Conservation (phyloP, 2,888 invertebrate genomes). For the Loripinus fragilis region DNA sequence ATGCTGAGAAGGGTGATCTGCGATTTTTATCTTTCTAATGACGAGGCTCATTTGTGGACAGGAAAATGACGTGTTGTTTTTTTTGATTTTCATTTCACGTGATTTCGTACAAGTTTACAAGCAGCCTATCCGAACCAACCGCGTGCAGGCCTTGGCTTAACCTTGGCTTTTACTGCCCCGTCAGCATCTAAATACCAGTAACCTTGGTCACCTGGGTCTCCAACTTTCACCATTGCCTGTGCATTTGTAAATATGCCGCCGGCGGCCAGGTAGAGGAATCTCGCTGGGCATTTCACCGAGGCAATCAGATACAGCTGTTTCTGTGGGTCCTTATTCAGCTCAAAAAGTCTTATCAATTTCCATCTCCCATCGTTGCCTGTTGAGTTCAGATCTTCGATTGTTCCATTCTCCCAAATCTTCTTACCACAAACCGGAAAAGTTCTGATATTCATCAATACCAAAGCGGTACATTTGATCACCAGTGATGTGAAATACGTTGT, state of each 20-base stretch:
- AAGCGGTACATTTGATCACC: not conserved
- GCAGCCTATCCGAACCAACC: not conserved
- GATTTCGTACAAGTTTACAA: too few species aligned
- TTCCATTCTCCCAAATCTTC: not conserved
- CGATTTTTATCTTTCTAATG: too few species aligned
- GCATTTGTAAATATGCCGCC: not conserved
- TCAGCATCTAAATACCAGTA: not conserved
- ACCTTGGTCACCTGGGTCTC: not conserved
- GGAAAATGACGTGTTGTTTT: too few species aligned
- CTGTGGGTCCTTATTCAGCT: not conserved
- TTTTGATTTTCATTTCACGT: too few species aligned
- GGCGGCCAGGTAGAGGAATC: not conserved
- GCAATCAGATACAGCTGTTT: not conserved
- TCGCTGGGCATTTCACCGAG: not conserved
- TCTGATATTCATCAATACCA: not conserved
- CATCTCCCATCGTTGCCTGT: not conserved
- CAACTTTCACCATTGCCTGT: not conserved
- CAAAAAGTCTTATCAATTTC: not conserved
- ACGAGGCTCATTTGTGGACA: too few species aligned
- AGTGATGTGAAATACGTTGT: not conserved
- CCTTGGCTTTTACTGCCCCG: not conserved
- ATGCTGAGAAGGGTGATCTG: too few species aligned
- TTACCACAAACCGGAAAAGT: not conserved
- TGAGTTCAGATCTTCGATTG: not conserved
- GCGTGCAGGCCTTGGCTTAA: not conserved